phyloP scores from a whole-genome alignment of 2,797 vertebrate genomes.

The Parauchenoglanis ngamensis region DNA sequence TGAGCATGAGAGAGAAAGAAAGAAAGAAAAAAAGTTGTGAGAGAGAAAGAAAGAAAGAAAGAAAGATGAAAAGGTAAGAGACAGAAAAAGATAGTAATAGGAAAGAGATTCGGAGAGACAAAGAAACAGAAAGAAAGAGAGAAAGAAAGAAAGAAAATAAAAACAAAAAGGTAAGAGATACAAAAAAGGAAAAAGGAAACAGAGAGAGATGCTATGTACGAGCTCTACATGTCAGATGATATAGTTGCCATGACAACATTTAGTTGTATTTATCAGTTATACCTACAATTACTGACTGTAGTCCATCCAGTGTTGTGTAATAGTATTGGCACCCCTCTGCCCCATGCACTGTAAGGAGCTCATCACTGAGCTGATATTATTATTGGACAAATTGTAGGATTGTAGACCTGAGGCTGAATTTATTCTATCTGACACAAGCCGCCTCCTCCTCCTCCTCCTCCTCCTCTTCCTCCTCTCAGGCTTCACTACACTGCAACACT shows the following conservation, averaged over 20 bases:
- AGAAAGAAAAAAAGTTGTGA: not conserved
- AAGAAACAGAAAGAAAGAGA: not conserved
- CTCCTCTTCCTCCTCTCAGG: not conserved
- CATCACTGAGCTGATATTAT: not conserved
- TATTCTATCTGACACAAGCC: not conserved
- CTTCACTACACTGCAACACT: not conserved
- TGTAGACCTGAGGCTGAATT: not conserved
- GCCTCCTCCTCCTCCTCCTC: not conserved
- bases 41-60: not conserved
- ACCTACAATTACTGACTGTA: not conserved
- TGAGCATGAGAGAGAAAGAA: not conserved
- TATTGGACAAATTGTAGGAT: not conserved
- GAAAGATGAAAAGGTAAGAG: no score
- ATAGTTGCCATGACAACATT: conserved; percentile 31
- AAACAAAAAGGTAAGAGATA: not conserved
- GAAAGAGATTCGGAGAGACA: not conserved
- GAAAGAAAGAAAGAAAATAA: not conserved
- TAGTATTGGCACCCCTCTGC: not conserved
- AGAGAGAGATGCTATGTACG: not conserved
- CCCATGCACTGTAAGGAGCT: not conserved
- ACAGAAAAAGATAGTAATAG: not conserved
- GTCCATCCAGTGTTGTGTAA: not conserved
- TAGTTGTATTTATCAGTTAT: not conserved
- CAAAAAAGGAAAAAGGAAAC: not conserved
- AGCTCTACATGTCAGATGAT: not conserved